These are phyloP conservation scores for Eutolmus rufibarbis DNA, from an alignment of 2,888 invertebrate species.

Conservation along the genomic window DNA sequence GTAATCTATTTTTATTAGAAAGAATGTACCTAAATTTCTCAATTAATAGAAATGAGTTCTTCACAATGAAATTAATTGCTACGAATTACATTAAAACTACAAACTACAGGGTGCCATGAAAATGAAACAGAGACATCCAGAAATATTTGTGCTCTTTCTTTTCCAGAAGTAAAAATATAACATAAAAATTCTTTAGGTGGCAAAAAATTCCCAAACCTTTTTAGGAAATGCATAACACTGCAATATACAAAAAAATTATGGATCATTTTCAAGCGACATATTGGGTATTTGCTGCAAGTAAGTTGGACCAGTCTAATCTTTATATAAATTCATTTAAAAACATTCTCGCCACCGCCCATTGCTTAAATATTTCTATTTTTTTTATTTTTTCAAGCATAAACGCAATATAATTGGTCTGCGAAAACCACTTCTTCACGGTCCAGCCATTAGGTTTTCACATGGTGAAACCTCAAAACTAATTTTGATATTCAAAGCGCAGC, in stretches of 20 bases:
- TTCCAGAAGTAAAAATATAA: not conserved
- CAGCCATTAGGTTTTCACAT: not conserved
- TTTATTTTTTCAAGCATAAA: not conserved
- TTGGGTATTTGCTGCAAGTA: not conserved
- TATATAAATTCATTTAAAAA: not conserved
- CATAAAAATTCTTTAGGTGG: not conserved
- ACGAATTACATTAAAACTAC: not conserved
- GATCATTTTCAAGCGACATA: not conserved
- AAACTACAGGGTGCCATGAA: not conserved
- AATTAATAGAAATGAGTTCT: not conserved
- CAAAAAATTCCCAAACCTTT: not conserved
- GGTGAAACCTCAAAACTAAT: not conserved
- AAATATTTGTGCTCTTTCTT: not conserved
- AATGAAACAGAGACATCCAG: not conserved
- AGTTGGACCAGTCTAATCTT: not conserved
- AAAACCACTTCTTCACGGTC: not conserved
- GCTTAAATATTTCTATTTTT: not conserved
- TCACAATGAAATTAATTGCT: not conserved
- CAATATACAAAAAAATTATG: not conserved
- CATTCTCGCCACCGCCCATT: not conserved
- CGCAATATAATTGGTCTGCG: not conserved
- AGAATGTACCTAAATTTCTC: not conserved
- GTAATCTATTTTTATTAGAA: not conserved
- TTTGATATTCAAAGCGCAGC: slow-evolving; percentile 3
- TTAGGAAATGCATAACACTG: not conserved